Evolutionary conservation across 1,140 invertebrate genomes (phyloP), one percentile per base, ranked within the genome.

Genomic region (Diuraphis noxia): DNA sequence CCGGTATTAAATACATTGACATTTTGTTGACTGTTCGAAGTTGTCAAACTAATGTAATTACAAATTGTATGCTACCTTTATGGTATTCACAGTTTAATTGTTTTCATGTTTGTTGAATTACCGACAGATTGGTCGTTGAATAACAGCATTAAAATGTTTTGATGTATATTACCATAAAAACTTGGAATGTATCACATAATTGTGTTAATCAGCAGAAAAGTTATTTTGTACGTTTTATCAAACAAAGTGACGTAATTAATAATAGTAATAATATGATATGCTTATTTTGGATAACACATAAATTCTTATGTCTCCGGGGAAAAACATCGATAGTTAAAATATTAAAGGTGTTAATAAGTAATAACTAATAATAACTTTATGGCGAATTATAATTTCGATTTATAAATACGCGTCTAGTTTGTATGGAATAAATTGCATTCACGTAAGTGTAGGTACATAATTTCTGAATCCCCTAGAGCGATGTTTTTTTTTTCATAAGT

Each of bases 401-500:
- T 72, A n/a, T 72, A 72, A n/a, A 72, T 72, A 72, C 13, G 13
- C n/a, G 19, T 10, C 34, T 79, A 79, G 72, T 79, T 79, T 79
- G 21, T 36, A 19, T 40, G 17, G 13, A 81, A 81, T 38, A 25
- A 38, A 81, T 81, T 81, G 23, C 38, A 4, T 40, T 40, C 36
- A 81, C 36, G 21, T 81, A 25, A 40, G 79, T 36, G 17, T 79
- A 79, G 6, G 9, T 56, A 72, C 25, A 63, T 30, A 40, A 38
- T 81, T 81, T 81, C 79, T 40, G 38, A 38, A 81, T 81, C 79
- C 79, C 79, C 79, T 81, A 25, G 23, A 38, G 36, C 79, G 30
- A 43, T 43, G 23, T 84, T 84, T 84, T 84, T 84, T 63, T 72
- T 72, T 72, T 72, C 56, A 84, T 43, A 81, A 81, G 38, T 9